phyloP scores from a whole-genome alignment of 30 jellyfish, hydroid and myxozoan genomes.

The Aurelia aurita region DNA sequence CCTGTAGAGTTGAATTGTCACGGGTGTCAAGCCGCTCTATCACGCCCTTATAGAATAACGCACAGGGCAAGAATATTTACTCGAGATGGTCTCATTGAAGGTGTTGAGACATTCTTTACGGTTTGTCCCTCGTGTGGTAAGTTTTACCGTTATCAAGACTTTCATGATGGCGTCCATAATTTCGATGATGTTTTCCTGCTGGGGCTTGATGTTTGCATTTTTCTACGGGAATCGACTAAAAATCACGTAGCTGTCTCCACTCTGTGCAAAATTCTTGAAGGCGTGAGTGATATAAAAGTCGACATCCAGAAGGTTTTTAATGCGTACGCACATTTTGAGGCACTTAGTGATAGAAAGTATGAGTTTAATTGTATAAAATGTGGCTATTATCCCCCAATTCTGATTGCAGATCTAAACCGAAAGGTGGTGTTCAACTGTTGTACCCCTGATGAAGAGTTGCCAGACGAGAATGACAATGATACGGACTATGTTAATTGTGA shows the following conservation, averaged over 20 bases:
- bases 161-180: conserved; percentile 40
- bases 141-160: conserved; percentile 43
- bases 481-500: conserved; percentile 40
- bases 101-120: conserved; percentile 19
- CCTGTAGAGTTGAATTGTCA: conserved; percentile 40
- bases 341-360: conserved; percentile 24
- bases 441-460: not conserved
- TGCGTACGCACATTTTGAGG: conserved; percentile 43
- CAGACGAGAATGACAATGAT: conserved; percentile 2
- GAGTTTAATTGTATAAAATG: conserved; percentile 13
- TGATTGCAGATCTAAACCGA: conserved; percentile 15
- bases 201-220: conserved; percentile 46
- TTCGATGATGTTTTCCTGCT: conserved; percentile 29
- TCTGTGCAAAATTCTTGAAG: not conserved
- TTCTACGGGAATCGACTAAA: conserved; percentile 10
- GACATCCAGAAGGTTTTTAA: conserved; percentile 9
- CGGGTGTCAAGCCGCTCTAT: conserved; percentile 5
- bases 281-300: not conserved
- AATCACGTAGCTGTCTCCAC: conserved; percentile 26
- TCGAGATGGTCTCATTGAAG: not conserved
- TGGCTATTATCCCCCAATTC: conserved; percentile 14
- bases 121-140: conserved; percentile 10
- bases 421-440: conserved; percentile 27
- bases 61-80: conserved; percentile 31
- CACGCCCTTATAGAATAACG: conserved; percentile 25